Conservation (phyloP, 2,888 invertebrate genomes). For the Nymphalis polychloros region DNA sequence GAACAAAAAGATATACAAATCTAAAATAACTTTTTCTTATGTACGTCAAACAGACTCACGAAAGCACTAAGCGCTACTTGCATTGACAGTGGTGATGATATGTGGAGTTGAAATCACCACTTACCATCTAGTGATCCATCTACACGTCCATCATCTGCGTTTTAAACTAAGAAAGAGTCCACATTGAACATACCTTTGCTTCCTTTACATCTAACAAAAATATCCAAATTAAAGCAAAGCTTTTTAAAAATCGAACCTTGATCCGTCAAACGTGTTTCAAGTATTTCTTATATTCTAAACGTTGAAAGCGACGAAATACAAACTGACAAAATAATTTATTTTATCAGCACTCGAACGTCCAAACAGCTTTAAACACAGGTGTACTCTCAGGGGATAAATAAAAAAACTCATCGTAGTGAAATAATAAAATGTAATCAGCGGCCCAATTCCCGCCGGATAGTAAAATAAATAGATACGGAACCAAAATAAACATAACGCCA, state of each 20-base stretch:
- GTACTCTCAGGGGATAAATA: conserved; percentile 23
- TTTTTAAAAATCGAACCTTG: not conserved
- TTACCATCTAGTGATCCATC: no score
- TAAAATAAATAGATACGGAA: conserved; percentile 70
- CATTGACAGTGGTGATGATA: no score
- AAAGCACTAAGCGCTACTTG: no score
- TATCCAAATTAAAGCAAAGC: not conserved
- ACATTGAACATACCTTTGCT: no score
- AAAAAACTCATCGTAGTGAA: conserved; percentile 43
- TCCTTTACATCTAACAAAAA: not conserved
- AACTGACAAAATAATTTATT: conserved; percentile 39
- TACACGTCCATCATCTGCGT: no score
- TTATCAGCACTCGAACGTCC: conserved; percentile 30
- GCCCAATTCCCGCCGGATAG: conserved; percentile 45
- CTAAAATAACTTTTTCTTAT: no score
- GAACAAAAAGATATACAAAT: no score
- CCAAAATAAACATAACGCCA: conserved; percentile 64
- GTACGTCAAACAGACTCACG: no score
- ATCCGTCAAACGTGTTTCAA: not conserved
- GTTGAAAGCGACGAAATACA: conserved; percentile 31
- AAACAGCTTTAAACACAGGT: conserved; percentile 42
- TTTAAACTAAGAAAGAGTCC: no score
- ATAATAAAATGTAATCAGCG: conserved; percentile 72
- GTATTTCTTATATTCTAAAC: not conserved
- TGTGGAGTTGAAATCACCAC: no score